Base-by-base conservation (phyloP, 2,113 vertebrate genomes). In the Chionodraco myersi region DNA sequence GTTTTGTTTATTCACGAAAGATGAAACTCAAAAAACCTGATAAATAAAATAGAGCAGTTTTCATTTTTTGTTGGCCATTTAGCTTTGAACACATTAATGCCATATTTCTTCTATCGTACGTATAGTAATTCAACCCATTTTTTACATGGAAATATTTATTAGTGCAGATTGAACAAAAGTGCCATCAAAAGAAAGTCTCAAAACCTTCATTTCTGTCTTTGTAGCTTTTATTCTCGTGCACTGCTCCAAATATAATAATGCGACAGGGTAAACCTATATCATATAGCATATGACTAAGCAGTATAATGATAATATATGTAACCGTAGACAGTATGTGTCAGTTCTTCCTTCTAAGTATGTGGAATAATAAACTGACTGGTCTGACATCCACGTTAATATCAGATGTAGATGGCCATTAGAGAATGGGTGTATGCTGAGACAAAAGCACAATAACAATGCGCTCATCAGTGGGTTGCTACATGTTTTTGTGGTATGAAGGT, bases 391-490 rank as follows among this genome's bases (percentile, higher is more conserved):
- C 10, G 10, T 83, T 54, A 49, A 70, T 61, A 52, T 54, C 48
- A 66, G n/a, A 47, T 57, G 13, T 18, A 5, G 7, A 62, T 2
- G 52, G 13, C 47, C 61, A 53, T 75, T 44, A 60, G 23, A 81
- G 41, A 67, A 77, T 45, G 64, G 77, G 78, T 1, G 86, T 86
- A 18, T 36, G 9, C 56, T 34, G 56, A 82, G 60, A 54, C 30
- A 60, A 73, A 47, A 51, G 16, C 53, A 53, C 56, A 67, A 64
- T 30, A 85, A 73, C 79, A 71, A 73, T 77, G 85, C 49, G n/a
- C 68, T 89, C 62, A 73, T 81, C 62, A 15, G 54, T 30, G 75
- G 69, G 51, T 26, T 63, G 48, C 5, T 57, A 1, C 63, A 56
- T 68, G 69, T 60, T 75, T 72, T 54, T 70, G 44, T 72, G 65